Evolutionary conservation across 2,797 vertebrate species (phyloP), one percentile per base, ranked within the genome.

Genomic region (Glyptemys insculpta): DNA sequence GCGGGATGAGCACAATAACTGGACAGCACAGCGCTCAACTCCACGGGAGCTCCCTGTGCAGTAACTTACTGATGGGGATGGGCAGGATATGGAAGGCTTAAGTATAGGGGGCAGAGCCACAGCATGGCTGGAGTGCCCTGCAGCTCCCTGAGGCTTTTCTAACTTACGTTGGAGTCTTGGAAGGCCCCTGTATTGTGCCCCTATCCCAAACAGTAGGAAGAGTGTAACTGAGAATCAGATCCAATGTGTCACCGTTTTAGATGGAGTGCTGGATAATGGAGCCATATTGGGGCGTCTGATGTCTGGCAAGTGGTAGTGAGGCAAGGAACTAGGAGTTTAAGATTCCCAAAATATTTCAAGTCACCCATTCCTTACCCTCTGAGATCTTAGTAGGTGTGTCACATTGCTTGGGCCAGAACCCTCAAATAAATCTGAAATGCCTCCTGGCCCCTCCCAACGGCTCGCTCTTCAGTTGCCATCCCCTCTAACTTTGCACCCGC

Each of bases 191-290:
- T 49, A 49, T 4, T 6, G 23, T 34, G 31, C 83, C 27, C 5
- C 37, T 68, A 25, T 74, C 21, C 21, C 23, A 79, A 72, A 81
- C 31, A 59, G 21, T 56, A 59, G 49, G 41, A 85, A 50, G 34
- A 85, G 25, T 56, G 4, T 12, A 23, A 5, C 5, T 52, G 78
- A 52, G 82, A 87, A 83, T n/a, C 84, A 23, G 0, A 0, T 54
- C n/a, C 68, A 27, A 15, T 21, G 2, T 15, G 82, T 41, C 19
- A 82, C 72, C 80, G 37, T 23, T 14, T 37, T 72, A 76, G 50
- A n/a, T 81, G 81, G 10, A 81, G 41, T 82, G 44, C 72, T 52
- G 6, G 41, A 68, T 34, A 56, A 34, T 86, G 21, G 25, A 92
- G 87, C 74, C 16, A 85, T 86, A 79, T 1, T 6, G 5, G 3